Conservation (phyloP, 1,140 invertebrate species). For the Drosophila mauritiana region DNA sequence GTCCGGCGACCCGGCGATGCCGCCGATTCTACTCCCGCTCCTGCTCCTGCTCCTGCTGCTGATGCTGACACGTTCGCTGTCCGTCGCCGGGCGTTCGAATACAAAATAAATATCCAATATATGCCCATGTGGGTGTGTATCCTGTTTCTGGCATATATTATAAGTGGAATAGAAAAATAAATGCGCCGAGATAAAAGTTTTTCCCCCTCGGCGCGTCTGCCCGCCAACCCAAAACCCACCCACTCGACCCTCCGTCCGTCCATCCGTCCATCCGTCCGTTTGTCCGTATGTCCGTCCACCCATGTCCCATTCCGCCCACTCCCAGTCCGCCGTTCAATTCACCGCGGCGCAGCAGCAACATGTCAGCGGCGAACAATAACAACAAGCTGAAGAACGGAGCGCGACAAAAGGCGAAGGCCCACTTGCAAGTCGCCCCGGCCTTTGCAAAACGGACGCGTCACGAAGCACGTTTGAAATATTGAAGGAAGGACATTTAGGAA, state of each 20-base stretch:
- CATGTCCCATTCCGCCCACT: constrained; percentile 19
- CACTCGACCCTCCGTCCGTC: constrained; percentile 5
- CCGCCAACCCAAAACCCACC: constrained; percentile 15
- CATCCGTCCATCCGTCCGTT: no score
- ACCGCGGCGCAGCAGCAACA: constrained; percentile 73
- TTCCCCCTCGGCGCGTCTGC: constrained; percentile 25
- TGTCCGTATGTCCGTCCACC: constrained; percentile 8
- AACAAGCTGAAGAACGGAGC: constrained; percentile 47
- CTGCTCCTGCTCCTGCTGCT: constrained; percentile 37
- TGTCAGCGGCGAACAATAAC: constrained; percentile 72
- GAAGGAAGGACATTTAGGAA: constrained; percentile 84
- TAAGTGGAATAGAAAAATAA: constrained; percentile 84
- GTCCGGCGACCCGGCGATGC: constrained; percentile 60
- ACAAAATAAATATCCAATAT: constrained; percentile 84
- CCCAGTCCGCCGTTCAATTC: constrained; percentile 56
- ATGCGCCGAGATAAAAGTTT: constrained; percentile 83
- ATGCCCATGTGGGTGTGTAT: constrained; percentile 82
- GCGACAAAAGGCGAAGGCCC: constrained; percentile 62
- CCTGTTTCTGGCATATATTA: constrained; percentile 84
- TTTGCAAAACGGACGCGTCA: constrained; percentile 78
- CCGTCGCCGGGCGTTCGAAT: constrained; percentile 76
- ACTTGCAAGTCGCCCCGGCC: constrained; percentile 69
- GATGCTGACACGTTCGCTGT: constrained; percentile 76
- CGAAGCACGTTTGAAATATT: constrained; percentile 84
- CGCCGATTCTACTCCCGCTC: constrained; percentile 32